phyloP scores from a whole-genome alignment of 1,140 invertebrate species.

The Orius insidiosus region DNA sequence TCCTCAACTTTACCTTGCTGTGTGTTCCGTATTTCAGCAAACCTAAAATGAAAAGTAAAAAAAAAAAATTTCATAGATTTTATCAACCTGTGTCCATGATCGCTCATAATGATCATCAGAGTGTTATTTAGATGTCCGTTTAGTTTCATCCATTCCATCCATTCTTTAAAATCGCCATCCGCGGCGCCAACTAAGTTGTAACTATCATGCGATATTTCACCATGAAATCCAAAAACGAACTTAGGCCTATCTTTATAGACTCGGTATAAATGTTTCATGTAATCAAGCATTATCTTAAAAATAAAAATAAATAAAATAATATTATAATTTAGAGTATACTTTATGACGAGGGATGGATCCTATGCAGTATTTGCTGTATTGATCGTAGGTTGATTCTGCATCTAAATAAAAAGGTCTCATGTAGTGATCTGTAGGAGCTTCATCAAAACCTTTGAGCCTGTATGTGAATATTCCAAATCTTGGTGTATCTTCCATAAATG shows the following conservation, averaged over 20 bases:
- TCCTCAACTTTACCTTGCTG: constrained; percentile 82
- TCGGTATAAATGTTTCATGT: constrained; percentile 39
- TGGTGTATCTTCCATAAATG: constrained; percentile 75
- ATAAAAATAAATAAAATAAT: constrained; percentile 4
- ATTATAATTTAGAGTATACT: constrained; percentile 31
- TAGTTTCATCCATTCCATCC: constrained; percentile 39
- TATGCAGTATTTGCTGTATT: constrained; percentile 48
- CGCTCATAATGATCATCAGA: constrained; percentile 67
- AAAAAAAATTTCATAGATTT: background rate
- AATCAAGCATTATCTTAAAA: constrained; percentile 43
- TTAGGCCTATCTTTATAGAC: constrained; percentile 47
- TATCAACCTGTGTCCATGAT: constrained; percentile 64
- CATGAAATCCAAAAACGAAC: constrained; percentile 75
- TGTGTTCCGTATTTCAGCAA: constrained; percentile 62
- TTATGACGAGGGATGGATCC: constrained; percentile 60
- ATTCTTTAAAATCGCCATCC: constrained; percentile 52
- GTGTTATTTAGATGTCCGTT: constrained; percentile 53
- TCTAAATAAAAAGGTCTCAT: constrained; percentile 59
- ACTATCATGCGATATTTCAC: constrained; percentile 76
- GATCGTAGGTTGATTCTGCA: constrained; percentile 27
- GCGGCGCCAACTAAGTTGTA: constrained; percentile 57
- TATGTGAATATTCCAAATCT: constrained; percentile 78
- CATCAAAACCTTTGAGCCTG: constrained; percentile 68
- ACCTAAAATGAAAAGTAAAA: constrained; percentile 31
- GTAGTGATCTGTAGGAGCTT: constrained; percentile 79